Evolutionary conservation across 1,140 invertebrate genomes (phyloP), one percentile per base, ranked within the genome.

Genomic region (Papilio glaucus): DNA sequence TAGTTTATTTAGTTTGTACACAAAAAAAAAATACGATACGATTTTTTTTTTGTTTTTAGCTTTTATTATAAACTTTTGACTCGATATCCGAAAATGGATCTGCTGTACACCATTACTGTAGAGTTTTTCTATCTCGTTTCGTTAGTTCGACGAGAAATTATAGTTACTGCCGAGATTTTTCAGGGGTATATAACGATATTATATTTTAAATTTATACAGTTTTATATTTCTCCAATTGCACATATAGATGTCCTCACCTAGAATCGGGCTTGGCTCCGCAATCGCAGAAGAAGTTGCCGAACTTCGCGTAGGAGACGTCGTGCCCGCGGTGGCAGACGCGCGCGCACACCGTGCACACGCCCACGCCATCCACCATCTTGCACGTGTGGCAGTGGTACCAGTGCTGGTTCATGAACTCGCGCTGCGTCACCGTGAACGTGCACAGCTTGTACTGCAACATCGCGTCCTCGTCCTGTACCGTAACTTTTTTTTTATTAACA

Each of bases 381-480:
- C 99, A 99, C 0, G 98, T 99, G 87, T 99, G 98, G 88, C 98
- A 99, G 89, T 99, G 98, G 92, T 99, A 99, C 98, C 98, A 97
- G 86, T 97, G 97, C 83, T 99, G 99, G 92, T 98, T 99, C 97
- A 99, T 99, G 85, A 99, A 99, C 90, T 99, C 98, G 88, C 98
- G 98, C 84, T 98, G 97, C 0, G 98, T 99, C 18, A 98, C 95
- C 4, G 98, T 99, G 91, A 98, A 99, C 0, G 98, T 99, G 89
- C 99, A 99, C 0, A 99, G 93, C 91, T 99, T 98, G 85, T 98
- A 98, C 77, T 96, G 97, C 0, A 99, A 93, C 90, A 93, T 93
- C 6, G 97, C 98, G 88, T 99, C 98, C 88, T 99, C 98, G 91
- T 99, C 98, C 95, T 96, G 77, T 4, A 57, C 33, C 29, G 57